A percentile compares a stretch with the other conserved stretches of the same genome.
phyloP scores from a whole-genome alignment of 2,888 invertebrate genomes.

The Trisateles emortualis region DNA sequence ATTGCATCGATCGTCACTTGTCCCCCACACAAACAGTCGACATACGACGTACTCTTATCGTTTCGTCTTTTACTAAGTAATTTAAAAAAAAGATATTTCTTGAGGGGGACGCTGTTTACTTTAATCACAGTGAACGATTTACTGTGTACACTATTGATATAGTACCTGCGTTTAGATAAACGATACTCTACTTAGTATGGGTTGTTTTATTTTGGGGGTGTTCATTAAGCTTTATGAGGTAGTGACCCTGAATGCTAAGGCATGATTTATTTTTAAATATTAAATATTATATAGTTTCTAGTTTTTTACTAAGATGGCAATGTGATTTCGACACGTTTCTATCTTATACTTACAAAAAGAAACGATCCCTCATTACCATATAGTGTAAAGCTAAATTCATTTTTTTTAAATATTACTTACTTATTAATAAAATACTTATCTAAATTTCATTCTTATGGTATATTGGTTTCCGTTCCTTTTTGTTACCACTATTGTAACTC shows the following conservation, averaged over 20 bases:
- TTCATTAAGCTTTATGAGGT: constrained; percentile 13
- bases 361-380: too few relatives aligned
- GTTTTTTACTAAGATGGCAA: too few relatives aligned
- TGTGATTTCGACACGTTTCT: too few relatives aligned
- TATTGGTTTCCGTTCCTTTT: too few relatives aligned
- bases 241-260: background rate
- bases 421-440: too few relatives aligned
- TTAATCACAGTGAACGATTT: constrained; percentile 77
- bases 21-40: constrained; percentile 57
- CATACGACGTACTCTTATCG: constrained; percentile 75
- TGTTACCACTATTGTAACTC: too few relatives aligned
- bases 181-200: constrained; percentile 24
- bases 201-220: constrained; percentile 3
- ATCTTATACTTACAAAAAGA: too few relatives aligned
- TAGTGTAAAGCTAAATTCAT: too few relatives aligned
- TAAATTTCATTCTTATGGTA: too few relatives aligned
- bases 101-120: constrained; percentile 74
- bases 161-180: constrained; percentile 45
- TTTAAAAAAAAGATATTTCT: constrained; percentile 77
- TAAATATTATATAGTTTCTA: too few relatives aligned
- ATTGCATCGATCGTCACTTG: constrained; percentile 42
- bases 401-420: too few relatives aligned
- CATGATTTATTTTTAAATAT: too few relatives aligned
- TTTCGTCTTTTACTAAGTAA: constrained; percentile 81
- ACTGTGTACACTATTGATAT: constrained; percentile 58